Evolutionary conservation across 2,888 invertebrate genomes (phyloP).

Genomic region (Melolontha melolontha): DNA sequence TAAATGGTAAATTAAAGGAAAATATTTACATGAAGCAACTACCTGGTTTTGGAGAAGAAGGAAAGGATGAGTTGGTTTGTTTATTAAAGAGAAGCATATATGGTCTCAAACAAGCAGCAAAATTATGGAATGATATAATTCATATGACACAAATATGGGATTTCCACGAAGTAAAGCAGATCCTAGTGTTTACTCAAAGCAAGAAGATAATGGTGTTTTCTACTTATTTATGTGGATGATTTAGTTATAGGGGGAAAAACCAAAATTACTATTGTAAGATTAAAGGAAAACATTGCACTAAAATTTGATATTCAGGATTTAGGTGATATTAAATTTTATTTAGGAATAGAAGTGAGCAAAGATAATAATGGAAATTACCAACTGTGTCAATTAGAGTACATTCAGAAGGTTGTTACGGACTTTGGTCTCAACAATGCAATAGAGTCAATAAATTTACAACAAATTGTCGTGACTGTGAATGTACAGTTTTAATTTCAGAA

Average conservation of each 20-base stretch:
- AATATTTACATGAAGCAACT: neutral
- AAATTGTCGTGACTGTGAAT: no score
- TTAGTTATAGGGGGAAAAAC: neutral
- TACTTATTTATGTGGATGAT: constrained; percentile 5
- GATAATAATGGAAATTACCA: no score
- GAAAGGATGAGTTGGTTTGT: neutral
- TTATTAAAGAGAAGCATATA: neutral
- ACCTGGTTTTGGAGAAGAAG: neutral
- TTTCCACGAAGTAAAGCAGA: neutral
- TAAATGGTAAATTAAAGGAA: neutral
- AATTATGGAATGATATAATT: neutral
- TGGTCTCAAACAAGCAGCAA: neutral
- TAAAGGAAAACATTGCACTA: no score
- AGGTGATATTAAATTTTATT: no score
- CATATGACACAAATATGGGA: neutral
- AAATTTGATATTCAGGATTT: no score
- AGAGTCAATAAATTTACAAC: no score
- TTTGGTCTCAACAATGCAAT: no score
- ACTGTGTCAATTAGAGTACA: no score
- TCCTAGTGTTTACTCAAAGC: neutral
- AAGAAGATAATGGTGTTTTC: neutral
- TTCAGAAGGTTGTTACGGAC: no score
- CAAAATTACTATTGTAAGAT: neutral
- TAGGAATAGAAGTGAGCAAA: no score
- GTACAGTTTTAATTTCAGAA: no score